A percentile compares a stretch with the other conserved stretches of the same genome.
phyloP scores from a whole-genome alignment of 2,113 vertebrate genomes.

The Pampusana beccarii region DNA sequence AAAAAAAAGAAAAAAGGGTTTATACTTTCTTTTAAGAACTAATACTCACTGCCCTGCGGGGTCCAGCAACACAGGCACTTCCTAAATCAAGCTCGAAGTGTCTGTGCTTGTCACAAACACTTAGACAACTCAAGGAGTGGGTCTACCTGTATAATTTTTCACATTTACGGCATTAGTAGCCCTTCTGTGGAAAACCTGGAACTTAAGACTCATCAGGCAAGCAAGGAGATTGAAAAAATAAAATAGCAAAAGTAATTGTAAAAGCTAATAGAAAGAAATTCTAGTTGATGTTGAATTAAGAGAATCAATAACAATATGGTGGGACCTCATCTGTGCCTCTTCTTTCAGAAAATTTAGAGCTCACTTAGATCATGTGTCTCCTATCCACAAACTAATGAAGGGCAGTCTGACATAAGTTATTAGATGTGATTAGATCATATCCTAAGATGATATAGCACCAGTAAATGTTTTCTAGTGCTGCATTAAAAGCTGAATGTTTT shows the following conservation, averaged over 20 bases:
- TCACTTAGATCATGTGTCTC: background rate
- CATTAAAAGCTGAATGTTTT: slow-evolving; percentile 26
- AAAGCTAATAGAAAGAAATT: background rate
- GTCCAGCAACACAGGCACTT: background rate
- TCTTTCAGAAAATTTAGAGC: background rate
- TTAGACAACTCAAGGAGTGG: background rate
- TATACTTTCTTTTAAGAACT: background rate
- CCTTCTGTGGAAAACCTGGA: background rate
- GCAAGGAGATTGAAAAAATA: background rate
- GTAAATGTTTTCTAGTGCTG: slow-evolving; percentile 11
- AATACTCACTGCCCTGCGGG: background rate
- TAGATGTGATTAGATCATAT: slow-evolving; percentile 23
- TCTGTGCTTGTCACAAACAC: background rate
- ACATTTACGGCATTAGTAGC: background rate
- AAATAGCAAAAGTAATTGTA: background rate
- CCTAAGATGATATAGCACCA: slow-evolving; percentile 9
- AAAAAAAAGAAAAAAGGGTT: background rate
- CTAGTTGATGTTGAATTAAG: background rate
- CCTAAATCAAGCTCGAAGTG: background rate
- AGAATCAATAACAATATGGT: background rate
- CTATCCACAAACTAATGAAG: background rate
- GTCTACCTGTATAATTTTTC: background rate
- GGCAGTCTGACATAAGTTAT: slow-evolving; percentile 3
- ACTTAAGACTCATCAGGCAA: background rate
- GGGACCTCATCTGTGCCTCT: background rate